These are phyloP conservation scores for Caenorhabditis afra DNA, from an alignment of 2,888 invertebrate species.

Conservation along the genomic window DNA sequence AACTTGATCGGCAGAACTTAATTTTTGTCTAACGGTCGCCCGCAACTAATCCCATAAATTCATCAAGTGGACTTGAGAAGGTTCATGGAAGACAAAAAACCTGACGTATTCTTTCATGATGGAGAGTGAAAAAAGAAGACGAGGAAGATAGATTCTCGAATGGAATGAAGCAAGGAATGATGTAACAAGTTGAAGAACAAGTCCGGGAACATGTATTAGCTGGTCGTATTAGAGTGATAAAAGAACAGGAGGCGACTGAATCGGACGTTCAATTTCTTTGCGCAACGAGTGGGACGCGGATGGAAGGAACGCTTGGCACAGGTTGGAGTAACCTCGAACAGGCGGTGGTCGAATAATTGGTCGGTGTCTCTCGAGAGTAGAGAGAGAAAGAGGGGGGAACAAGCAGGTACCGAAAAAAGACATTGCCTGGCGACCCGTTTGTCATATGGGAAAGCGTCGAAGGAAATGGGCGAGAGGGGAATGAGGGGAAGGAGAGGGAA, in stretches of 20 bases:
- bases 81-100: conserved; percentile 24
- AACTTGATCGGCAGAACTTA: conserved; percentile 1
- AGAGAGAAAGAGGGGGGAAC: conserved; percentile 54
- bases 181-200: conserved; percentile 58
- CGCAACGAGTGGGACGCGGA: conserved; percentile 19
- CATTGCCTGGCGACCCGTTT: conserved; percentile 55
- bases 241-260: conserved; percentile 25
- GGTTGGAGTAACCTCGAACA: conserved; percentile 54
- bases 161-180: conserved; percentile 26
- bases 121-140: neutral
- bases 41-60: conserved; percentile 52
- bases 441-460: conserved; percentile 30
- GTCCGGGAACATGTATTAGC: conserved; percentile 52
- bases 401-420: conserved; percentile 60
- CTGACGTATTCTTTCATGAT: neutral
- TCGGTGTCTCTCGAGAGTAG: conserved; percentile 37
- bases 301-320: conserved; percentile 45
- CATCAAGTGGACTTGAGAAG: conserved; percentile 51
- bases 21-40: neutral
- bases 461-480: neutral
- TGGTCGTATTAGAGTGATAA: conserved; percentile 48
- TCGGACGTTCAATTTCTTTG: conserved; percentile 4
- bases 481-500: conserved; percentile 10
- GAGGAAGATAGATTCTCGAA: conserved; percentile 15
- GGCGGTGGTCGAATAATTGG: conserved; percentile 60